phyloP scores from a whole-genome alignment of 2,888 invertebrate genomes.

The Microctonus hyperodae region DNA sequence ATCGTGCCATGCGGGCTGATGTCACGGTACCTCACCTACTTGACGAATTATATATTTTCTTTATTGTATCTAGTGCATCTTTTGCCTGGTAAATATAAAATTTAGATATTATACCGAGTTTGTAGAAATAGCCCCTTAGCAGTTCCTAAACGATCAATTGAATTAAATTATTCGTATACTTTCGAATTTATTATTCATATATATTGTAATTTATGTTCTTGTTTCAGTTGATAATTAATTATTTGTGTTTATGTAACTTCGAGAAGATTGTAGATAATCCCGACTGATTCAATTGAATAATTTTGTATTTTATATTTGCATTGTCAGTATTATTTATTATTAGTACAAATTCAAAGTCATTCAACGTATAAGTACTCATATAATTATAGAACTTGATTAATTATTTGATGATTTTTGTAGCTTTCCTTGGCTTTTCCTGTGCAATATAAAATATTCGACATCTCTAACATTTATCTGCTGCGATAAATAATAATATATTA shows the following conservation, averaged over 20 bases:
- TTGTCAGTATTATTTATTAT: background rate
- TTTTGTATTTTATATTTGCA: background rate
- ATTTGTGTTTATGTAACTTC: background rate
- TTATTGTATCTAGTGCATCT: constrained; percentile 2
- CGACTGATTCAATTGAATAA: background rate
- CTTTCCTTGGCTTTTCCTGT: constrained; percentile 2
- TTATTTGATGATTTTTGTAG: background rate
- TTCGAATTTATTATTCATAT: background rate
- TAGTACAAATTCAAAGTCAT: background rate
- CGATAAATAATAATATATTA: background rate
- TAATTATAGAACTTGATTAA: background rate
- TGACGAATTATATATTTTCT: background rate
- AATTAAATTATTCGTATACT: background rate
- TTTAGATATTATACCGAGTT: background rate
- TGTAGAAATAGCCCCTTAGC: background rate
- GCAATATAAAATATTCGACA: background rate
- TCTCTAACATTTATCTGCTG: background rate
- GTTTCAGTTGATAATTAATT: background rate
- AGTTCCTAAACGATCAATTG: background rate
- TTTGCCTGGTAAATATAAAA: constrained; percentile 3
- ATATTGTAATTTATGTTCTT: background rate
- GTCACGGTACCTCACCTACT: background rate
- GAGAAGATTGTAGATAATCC: constrained; percentile 9
- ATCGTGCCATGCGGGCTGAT: constrained; percentile 1
- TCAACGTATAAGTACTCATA: background rate